Percentiles rank a stretch among this genome's conserved stretches.
Conservation (phyloP, 2,797 vertebrate genomes). For the Ceyx erithaca region DNA sequence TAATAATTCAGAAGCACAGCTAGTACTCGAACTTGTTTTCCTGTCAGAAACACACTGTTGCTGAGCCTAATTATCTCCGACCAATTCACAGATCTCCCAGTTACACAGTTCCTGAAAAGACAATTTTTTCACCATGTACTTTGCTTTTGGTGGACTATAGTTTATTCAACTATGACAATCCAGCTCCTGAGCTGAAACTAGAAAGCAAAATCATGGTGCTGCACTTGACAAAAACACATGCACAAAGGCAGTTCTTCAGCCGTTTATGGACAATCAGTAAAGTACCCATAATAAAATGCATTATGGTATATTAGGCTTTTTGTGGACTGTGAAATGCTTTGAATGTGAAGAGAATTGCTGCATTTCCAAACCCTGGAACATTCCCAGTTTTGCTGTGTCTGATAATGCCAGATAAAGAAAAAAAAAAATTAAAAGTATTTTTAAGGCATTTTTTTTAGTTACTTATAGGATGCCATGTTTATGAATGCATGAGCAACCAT, state of each 20-base stretch:
- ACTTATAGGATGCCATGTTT: not conserved
- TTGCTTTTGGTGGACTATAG: not conserved
- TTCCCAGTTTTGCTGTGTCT: not conserved
- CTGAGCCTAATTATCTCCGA: not conserved
- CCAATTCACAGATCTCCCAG: not conserved
- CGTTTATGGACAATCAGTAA: not conserved
- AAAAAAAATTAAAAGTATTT: not conserved
- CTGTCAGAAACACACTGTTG: not conserved
- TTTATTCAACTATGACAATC: not conserved
- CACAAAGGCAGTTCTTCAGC: not conserved
- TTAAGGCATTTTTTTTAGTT: not conserved
- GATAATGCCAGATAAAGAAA: not conserved
- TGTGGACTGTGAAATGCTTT: not conserved
- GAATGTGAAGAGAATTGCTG: not conserved
- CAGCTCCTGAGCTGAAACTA: not conserved
- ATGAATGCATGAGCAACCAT: not conserved
- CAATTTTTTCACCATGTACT: not conserved
- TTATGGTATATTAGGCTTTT: not conserved
- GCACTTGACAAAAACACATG: not conserved
- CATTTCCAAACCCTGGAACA: not conserved
- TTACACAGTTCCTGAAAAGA: not conserved
- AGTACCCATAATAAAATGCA: not conserved
- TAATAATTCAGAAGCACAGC: not conserved
- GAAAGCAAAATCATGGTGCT: not conserved
- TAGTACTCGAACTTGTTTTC: not conserved